Base-by-base conservation (phyloP, 1,140 invertebrate species). In the Tribolium castaneum region DNA sequence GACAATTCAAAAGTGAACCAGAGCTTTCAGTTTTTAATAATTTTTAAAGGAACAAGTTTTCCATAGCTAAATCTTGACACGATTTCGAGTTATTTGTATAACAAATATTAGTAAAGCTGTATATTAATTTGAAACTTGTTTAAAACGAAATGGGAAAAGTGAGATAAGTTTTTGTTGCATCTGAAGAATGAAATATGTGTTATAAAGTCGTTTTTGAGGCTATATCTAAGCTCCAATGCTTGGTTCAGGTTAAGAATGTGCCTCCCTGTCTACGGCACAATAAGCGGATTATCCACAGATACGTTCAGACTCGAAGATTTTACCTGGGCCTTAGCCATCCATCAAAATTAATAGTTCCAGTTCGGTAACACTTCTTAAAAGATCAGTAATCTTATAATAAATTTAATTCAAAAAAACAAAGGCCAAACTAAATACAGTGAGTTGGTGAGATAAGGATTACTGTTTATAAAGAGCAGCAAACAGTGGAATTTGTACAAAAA, bases 231-330 rank as follows among this genome's bases (percentile, higher is more conserved):
- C 59, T 66, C 3, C 30, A 34, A 66, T 35, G 25, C 59, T 45
- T 45, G 59, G 59, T 66, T 35, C 59, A 66, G 59, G 30, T 35
- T 66, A 66, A 80, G 79, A 80, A 80, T 80, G 79, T 75, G 52
- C 50, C 39, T 70, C 19, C 54, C 54, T 12, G 75, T 77, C 75
- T 35, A 77, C 78, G 52, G 62, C 59, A 70, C 66, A 51, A 73
- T 81, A 81, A 81, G 80, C 66, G 77, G 80, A 81, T 81, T 81
- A 81, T 81, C 80, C 76, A 45, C 50, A 34, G 51, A 70, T 77
- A 51, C 13, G 16, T 71, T 50, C 14, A 25, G 59, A 66, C 25
- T 66, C 34, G 45, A 35, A 73, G 51, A 78, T 78, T 78, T 70
- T 81, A 80, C 78, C 78, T 81, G 80, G 25, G 30, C 62, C 71